Percentiles rank a stretch among this genome's conserved stretches.
phyloP scores from a whole-genome alignment of 2,888 invertebrate species.

The Mythimna impura region DNA sequence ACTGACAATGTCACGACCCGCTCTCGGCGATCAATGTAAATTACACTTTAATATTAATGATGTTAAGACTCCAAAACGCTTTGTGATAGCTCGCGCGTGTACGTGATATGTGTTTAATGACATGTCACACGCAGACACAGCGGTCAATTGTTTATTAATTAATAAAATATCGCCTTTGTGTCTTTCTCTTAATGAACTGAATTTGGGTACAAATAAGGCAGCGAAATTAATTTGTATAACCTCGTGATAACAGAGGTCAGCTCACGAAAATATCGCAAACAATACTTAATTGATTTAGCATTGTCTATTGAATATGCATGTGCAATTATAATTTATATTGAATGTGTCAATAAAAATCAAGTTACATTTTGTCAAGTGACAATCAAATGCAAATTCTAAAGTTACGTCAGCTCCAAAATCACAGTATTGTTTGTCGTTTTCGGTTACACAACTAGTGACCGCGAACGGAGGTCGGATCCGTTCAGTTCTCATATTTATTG shows the following conservation, averaged over 20 bases:
- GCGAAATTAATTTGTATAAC: constrained; percentile 39
- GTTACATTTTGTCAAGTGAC: constrained; percentile 70
- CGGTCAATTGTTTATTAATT: constrained; percentile 38
- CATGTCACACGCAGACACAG: constrained; percentile 31
- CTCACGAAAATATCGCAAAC: constrained; percentile 15
- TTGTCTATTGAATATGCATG: constrained; percentile 42
- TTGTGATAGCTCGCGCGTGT: constrained; percentile 13
- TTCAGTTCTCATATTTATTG: constrained; percentile 86
- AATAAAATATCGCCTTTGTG: constrained; percentile 26
- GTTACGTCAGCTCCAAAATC: constrained; percentile 76
- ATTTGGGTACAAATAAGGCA: constrained; percentile 22
- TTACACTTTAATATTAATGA: constrained; percentile 48
- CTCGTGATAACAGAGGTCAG: constrained; percentile 33
- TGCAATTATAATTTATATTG: constrained; percentile 49
- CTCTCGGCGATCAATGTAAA: constrained; percentile 62
- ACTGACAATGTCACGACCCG: constrained; percentile 78
- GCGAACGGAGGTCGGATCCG: constrained; percentile 88
- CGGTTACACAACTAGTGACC: constrained; percentile 87
- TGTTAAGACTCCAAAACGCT: constrained; percentile 46
- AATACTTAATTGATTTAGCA: constrained; percentile 45
- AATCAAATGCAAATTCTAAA: constrained; percentile 71
- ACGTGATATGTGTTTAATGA: constrained; percentile 32
- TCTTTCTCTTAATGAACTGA: constrained; percentile 20
- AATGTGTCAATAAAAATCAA: constrained; percentile 65
- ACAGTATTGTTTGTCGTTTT: constrained; percentile 85